Evolutionary conservation across 2,797 vertebrate species (phyloP).

Genomic region (Crypturellus tataupa): DNA sequence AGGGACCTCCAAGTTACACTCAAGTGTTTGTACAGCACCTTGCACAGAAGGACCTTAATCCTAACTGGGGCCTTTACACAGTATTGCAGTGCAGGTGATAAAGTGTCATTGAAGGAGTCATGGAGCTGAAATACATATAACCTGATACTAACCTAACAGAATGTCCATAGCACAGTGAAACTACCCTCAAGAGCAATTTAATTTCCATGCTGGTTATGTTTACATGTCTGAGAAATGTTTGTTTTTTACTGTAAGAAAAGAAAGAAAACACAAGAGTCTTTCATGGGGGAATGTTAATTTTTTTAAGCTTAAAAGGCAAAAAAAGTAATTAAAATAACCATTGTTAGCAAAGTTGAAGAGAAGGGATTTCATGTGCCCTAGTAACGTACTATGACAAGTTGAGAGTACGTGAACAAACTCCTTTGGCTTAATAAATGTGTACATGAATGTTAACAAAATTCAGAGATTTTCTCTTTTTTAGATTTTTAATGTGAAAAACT

Average conservation of each 20-base stretch:
- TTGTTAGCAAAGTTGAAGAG: background rate
- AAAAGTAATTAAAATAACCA: background rate
- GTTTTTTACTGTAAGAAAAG: constrained; percentile 61
- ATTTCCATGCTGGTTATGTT: constrained; percentile 49
- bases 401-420: constrained; percentile 20
- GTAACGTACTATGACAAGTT: background rate
- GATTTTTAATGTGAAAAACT: background rate
- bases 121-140: constrained; percentile 27
- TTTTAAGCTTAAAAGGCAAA: constrained; percentile 28
- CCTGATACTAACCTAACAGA: background rate
- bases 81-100: background rate
- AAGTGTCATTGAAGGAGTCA: background rate
- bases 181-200: constrained; percentile 22
- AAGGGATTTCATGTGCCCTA: background rate
- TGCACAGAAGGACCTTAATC: background rate
- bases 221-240: constrained; percentile 51
- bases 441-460: constrained; percentile 36
- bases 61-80: background rate
- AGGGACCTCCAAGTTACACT: background rate
- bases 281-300: background rate
- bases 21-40: background rate
- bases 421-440: constrained; percentile 55
- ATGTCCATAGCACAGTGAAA: background rate
- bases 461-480: background rate
- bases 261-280: background rate